phyloP scores from a whole-genome alignment of 1,140 invertebrate genomes.

The Ylistrum balloti region DNA sequence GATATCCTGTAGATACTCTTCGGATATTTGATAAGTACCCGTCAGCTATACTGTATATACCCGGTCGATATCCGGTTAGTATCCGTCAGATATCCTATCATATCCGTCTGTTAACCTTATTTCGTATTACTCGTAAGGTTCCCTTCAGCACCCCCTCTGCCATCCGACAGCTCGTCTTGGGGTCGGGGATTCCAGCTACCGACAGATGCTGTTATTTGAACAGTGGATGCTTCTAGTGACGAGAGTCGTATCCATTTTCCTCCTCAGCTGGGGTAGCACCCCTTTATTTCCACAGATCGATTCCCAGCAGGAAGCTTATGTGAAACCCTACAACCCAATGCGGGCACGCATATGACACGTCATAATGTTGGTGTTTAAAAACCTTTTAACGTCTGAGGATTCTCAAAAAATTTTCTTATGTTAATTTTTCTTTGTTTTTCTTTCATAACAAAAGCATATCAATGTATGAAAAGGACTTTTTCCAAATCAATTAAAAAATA shows the following conservation, averaged over 20 bases:
- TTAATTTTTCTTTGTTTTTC: no score
- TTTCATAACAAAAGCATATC: no score
- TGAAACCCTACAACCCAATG: neutral
- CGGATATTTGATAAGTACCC: neutral
- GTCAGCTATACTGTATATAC: neutral
- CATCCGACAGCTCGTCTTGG: neutral
- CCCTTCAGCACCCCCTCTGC: neutral
- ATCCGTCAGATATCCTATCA: neutral
- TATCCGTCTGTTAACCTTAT: neutral
- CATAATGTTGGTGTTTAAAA: neutral
- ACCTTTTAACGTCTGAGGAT: no score
- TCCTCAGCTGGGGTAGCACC: neutral
- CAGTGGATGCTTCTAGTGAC: constrained; percentile 21
- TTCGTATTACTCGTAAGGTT: neutral
- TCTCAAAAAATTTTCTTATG: no score
- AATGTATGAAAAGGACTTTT: no score
- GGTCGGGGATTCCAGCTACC: neutral
- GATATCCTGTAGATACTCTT: neutral
- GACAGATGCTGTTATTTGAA: neutral
- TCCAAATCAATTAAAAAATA: no score
- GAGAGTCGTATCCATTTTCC: constrained; percentile 37
- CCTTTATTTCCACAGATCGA: neutral
- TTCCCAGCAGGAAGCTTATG: neutral
- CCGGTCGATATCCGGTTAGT: neutral
- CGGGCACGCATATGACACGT: neutral